phyloP scores from a whole-genome alignment of 2,113 vertebrate species.

The Myrmecophaga tridactyla region DNA sequence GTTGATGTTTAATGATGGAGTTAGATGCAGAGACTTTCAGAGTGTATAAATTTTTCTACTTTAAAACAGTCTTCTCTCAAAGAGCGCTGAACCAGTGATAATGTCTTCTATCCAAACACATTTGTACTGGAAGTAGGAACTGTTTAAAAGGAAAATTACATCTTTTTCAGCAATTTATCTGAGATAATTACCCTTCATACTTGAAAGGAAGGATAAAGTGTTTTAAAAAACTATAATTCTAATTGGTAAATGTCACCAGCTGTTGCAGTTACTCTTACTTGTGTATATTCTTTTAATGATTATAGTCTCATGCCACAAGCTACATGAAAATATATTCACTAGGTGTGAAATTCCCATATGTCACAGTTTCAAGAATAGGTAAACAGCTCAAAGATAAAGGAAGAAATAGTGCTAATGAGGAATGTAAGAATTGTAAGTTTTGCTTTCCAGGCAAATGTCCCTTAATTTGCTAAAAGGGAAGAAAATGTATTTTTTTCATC shows the following conservation, averaged over 20 bases:
- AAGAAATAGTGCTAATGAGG: conserved; percentile 80
- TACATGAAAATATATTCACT: conserved; percentile 88
- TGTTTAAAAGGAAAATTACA: conserved; percentile 85
- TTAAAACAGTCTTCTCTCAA: conserved; percentile 48
- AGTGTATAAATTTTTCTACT: conserved; percentile 56
- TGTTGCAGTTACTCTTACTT: conserved; percentile 87
- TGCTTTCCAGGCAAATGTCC: conserved; percentile 70
- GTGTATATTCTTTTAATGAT: conserved; percentile 88
- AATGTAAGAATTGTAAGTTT: conserved; percentile 73
- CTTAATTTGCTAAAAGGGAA: conserved; percentile 64
- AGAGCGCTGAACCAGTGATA: conserved; percentile 52
- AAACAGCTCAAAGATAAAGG: conserved; percentile 84
- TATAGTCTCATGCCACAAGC: conserved; percentile 84
- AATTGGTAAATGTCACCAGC: conserved; percentile 92
- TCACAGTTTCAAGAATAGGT: conserved; percentile 85
- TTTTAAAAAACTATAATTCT: conserved; percentile 88
- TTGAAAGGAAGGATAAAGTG: conserved; percentile 82
- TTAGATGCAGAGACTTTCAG: conserved; percentile 60
- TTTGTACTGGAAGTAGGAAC: conserved; percentile 76
- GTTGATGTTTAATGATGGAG: conserved; percentile 35
- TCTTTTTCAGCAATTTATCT: conserved; percentile 84
- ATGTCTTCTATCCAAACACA: conserved; percentile 74
- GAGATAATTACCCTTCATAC: conserved; percentile 84
- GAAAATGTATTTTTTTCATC: conserved; percentile 47
- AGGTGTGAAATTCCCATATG: conserved; percentile 92